Percentiles rank a stretch among this genome's conserved stretches.
Conservation (phyloP, 2,797 vertebrate genomes). For the Acanthurus leucopareius region DNA sequence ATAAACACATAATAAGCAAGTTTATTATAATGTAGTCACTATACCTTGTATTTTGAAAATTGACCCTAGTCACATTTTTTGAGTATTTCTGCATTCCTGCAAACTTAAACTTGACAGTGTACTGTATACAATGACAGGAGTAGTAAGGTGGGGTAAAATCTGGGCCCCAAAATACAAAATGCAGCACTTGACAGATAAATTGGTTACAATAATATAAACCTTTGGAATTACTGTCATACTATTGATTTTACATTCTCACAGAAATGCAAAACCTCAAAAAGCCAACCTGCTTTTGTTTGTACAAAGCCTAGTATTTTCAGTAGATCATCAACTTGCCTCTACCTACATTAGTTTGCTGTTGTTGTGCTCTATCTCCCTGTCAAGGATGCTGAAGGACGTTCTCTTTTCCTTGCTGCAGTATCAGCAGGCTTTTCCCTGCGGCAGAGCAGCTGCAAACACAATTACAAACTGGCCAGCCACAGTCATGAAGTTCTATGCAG, state of each 20-base stretch:
- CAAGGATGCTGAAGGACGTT: slow-evolving; percentile 32
- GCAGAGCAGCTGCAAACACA: slow-evolving; percentile 8
- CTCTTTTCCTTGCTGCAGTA: not conserved
- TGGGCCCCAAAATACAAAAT: not conserved
- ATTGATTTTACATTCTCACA: too few species aligned
- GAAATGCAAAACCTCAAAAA: too few species aligned
- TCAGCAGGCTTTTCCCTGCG: slow-evolving; percentile 37
- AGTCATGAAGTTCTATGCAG: too few species aligned
- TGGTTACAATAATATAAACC: too few species aligned
- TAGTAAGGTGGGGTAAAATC: not conserved
- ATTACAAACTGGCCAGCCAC: too few species aligned
- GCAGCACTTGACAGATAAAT: not conserved
- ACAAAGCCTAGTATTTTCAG: too few species aligned
- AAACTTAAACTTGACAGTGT: not conserved
- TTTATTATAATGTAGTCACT: not conserved
- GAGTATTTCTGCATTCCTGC: not conserved
- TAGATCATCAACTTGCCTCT: not conserved
- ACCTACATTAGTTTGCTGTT: not conserved
- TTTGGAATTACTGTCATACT: too few species aligned
- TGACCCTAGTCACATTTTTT: not conserved
- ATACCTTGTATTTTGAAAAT: not conserved
- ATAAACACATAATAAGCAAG: not conserved
- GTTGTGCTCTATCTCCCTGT: slow-evolving; percentile 19
- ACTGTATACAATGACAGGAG: too few species aligned
- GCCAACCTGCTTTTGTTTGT: too few species aligned